Evolutionary conservation across 2,888 invertebrate genomes (phyloP).

Genomic region (Tribolium freemani): DNA sequence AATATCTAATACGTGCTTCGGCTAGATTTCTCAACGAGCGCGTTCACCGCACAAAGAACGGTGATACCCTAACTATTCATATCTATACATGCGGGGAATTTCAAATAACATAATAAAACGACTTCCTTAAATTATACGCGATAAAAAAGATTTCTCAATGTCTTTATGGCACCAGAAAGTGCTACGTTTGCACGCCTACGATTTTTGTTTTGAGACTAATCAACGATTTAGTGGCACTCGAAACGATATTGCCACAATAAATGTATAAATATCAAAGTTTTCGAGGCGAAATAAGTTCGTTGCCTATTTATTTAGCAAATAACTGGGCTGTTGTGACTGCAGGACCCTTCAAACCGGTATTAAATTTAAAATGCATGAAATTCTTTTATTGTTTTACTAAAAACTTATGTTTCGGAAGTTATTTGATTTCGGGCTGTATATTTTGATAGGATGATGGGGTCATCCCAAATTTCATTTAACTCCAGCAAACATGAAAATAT

Average conservation of each 20-base stretch:
- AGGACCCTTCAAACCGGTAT: neutral
- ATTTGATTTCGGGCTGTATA: neutral
- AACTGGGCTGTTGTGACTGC: too few species aligned
- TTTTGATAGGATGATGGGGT: neutral
- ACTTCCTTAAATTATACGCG: constrained; percentile 33
- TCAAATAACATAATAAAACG: constrained; percentile 46
- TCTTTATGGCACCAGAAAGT: constrained; percentile 17
- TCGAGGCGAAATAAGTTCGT: neutral
- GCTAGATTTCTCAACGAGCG: constrained; percentile 48
- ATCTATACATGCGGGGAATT: constrained; percentile 50
- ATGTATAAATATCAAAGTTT: neutral
- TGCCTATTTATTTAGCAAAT: neutral
- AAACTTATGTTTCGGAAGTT: neutral
- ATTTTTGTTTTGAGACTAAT: neutral
- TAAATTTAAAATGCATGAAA: neutral
- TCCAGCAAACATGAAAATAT: neutral
- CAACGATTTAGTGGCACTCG: neutral
- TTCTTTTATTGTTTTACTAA: neutral
- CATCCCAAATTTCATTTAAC: neutral
- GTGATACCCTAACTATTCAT: constrained; percentile 52
- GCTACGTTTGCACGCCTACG: neutral
- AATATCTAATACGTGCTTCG: constrained; percentile 51
- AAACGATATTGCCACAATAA: neutral
- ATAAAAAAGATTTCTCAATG: constrained; percentile 42
- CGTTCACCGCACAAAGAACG: constrained; percentile 48